Evolutionary conservation across 2,113 vertebrate species (phyloP), one percentile per base, ranked within the genome.

Genomic region (Acanthisitta chloris): DNA sequence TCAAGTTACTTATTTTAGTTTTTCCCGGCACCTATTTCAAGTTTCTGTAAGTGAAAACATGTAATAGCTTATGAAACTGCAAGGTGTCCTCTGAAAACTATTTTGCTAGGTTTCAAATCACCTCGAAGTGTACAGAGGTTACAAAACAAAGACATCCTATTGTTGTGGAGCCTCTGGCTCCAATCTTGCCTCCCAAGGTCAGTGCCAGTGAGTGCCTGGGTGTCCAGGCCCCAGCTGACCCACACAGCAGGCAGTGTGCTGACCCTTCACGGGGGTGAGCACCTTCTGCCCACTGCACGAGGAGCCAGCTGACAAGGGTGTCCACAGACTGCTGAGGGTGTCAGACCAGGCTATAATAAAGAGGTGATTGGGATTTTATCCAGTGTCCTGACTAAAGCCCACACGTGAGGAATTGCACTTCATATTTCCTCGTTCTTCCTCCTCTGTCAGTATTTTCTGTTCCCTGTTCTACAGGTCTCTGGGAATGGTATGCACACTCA

Each of bases 1-100:
- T 72, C 15, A 88, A 85, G 19, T 54, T 64, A 43, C 83, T 90
- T 81, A 70, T 74, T 92, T 90, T 38, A n/a, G 16, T 77, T 96
- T 96, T 90, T 95, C 70, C 70, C 92, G 87, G 85, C 66, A 93
- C 18, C 31, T n/a, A 34, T 59, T 71, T 85, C 42, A 80, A 34
- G 8, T 51, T 82, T 93, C 73, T 74, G 7, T 43, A 90, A 86
- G 46, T 70, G 49, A 91, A 82, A 90, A 52, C 49, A 79, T 5
- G 5, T 33, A 96, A 59, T 31, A 76, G 45, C 40, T 85, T 94
- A 69, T 8, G 33, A 81, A 94, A 93, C 54, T 88, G 45, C 46
- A 80, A 93, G 42, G 33, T 13, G 0, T 54, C 51, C 45, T 80
- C 62, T 91, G 61, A 78, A 93, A 92, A 66, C 34, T 40, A 51